These are phyloP conservation scores for Gadopsis bispinosus DNA, from an alignment of 2,797 vertebrate genomes.

Conservation along the genomic window DNA sequence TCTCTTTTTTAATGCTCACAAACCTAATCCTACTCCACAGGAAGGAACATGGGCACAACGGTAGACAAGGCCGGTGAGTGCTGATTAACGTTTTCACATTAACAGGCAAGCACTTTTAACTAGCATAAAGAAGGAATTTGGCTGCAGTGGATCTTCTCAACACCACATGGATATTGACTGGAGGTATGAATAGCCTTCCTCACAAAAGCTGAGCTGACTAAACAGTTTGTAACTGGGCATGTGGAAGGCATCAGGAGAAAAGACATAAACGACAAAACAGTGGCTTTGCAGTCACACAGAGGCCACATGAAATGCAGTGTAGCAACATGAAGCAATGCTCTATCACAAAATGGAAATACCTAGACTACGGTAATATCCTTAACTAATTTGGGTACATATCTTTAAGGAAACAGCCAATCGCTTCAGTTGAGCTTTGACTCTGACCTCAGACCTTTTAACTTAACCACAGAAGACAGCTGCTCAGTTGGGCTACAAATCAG, in stretches of 20 bases:
- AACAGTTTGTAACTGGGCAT: slow-evolving; percentile 69
- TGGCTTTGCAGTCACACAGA: slow-evolving; percentile 53
- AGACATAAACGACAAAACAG: slow-evolving; percentile 61
- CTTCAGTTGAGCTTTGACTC: slow-evolving; percentile 57
- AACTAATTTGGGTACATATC: background rate
- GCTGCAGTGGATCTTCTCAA: slow-evolving; percentile 48
- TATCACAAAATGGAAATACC: slow-evolving; percentile 32
- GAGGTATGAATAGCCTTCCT: slow-evolving; percentile 70
- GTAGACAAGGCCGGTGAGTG: slow-evolving; percentile 30
- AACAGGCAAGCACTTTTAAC: slow-evolving; percentile 54
- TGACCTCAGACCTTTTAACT: slow-evolving; percentile 61
- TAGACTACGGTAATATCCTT: slow-evolving; percentile 4
- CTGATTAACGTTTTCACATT: slow-evolving; percentile 47
- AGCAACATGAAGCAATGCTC: slow-evolving; percentile 37
- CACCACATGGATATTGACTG: slow-evolving; percentile 56
- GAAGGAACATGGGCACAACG: slow-evolving; percentile 46
- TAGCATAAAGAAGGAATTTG: slow-evolving; percentile 48
- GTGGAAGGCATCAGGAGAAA: slow-evolving; percentile 64
- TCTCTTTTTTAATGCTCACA: slow-evolving; percentile 56
- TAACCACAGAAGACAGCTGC: slow-evolving; percentile 69
- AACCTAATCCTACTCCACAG: slow-evolving; percentile 71
- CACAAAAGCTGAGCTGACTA: slow-evolving; percentile 78
- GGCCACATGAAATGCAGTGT: slow-evolving; percentile 47
- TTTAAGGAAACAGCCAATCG: background rate
- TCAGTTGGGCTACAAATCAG: slow-evolving; percentile 63